Evolutionary conservation across 2,113 vertebrate species (phyloP).

Genomic region (Osmerus eperlanus): DNA sequence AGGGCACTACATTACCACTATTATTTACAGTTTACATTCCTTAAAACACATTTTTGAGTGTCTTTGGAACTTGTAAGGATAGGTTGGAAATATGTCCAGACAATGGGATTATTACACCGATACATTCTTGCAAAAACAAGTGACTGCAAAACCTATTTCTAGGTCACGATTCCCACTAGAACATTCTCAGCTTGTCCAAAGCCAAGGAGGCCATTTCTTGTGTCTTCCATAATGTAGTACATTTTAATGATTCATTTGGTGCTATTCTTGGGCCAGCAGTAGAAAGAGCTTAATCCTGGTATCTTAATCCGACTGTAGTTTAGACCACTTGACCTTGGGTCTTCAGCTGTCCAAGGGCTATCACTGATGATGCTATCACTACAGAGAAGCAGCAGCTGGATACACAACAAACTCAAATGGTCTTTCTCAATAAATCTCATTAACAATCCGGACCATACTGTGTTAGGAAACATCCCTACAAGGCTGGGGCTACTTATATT

Average conservation of each 20-base stretch:
- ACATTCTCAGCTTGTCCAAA: neutral
- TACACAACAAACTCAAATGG: neutral
- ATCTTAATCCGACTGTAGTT: conserved; percentile 29
- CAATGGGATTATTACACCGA: neutral
- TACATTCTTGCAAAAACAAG: no score
- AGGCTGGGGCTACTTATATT: neutral
- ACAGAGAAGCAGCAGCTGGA: conserved; percentile 18
- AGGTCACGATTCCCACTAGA: neutral
- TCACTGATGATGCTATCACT: conserved; percentile 7
- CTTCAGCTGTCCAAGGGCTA: conserved; percentile 25
- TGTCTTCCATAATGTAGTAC: conserved; percentile 1
- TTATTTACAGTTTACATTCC: conserved; percentile 29
- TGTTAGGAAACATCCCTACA: neutral
- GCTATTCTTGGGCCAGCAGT: conserved; percentile 8
- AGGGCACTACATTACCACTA: conserved; percentile 32
- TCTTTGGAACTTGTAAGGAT: neutral
- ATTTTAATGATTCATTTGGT: conserved; percentile 19
- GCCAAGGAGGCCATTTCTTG: no score
- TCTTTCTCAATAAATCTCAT: neutral
- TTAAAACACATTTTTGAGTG: conserved; percentile 4
- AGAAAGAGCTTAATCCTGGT: conserved; percentile 34
- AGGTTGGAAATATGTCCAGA: neutral
- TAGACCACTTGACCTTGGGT: conserved; percentile 35
- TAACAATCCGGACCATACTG: neutral
- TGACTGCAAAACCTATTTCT: no score